These are phyloP conservation scores for Scleropages formosus DNA, from an alignment of 2,797 vertebrate species.

Conservation along the genomic window DNA sequence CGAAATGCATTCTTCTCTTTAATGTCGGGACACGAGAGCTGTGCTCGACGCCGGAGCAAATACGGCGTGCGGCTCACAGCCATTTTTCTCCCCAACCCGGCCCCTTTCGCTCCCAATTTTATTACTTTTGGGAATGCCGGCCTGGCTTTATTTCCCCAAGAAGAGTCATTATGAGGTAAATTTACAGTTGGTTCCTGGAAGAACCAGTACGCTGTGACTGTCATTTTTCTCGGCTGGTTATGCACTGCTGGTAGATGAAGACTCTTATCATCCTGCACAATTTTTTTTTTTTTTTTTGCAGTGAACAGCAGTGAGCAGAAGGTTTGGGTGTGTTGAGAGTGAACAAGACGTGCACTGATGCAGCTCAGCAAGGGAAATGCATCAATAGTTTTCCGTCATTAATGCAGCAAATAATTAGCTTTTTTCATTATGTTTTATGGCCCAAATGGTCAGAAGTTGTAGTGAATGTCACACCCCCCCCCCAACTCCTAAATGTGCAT, in stretches of 20 bases:
- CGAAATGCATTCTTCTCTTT: slow-evolving; percentile 9
- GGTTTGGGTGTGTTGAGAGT: slow-evolving; percentile 9
- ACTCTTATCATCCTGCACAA: slow-evolving; percentile 27
- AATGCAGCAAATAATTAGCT: not conserved
- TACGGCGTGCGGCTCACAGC: slow-evolving; percentile 17
- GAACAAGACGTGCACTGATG: not conserved
- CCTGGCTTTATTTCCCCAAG: slow-evolving; percentile 36
- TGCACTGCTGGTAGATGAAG: slow-evolving; percentile 30
- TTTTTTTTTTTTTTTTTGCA: slow-evolving; percentile 19
- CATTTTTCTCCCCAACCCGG: slow-evolving; percentile 33
- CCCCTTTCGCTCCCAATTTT: slow-evolving; percentile 25
- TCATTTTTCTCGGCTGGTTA: slow-evolving; percentile 31
- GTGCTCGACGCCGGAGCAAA: slow-evolving; percentile 21
- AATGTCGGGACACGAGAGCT: not conserved
- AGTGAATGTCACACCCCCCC: too few species aligned
- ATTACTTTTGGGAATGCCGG: slow-evolving; percentile 35
- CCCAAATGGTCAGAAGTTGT: not conserved
- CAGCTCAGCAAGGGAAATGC: not conserved
- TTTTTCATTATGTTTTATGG: not conserved
- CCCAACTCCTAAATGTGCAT: too few species aligned
- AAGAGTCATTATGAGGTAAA: slow-evolving; percentile 36
- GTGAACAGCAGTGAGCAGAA: not conserved
- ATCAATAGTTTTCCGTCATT: slow-evolving; percentile 1
- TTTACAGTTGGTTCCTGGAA: slow-evolving; percentile 34
- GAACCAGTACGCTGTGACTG: slow-evolving; percentile 18